Evolutionary conservation across 2,888 invertebrate genomes (phyloP), one percentile per base, ranked within the genome.

Genomic region (Macrophya alboannulata): DNA sequence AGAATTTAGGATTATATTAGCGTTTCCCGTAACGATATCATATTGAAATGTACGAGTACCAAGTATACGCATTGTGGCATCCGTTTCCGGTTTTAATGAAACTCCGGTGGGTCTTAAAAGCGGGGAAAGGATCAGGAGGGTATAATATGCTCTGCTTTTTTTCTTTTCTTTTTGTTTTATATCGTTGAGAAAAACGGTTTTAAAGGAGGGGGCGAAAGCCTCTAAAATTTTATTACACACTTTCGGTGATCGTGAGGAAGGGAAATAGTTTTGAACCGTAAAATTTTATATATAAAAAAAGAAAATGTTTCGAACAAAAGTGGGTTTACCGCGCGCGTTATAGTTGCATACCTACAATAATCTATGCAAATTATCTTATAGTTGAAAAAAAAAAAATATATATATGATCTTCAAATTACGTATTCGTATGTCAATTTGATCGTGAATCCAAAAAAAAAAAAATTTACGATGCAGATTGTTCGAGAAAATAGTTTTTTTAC

Each of bases 141-240:
- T 62, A 10, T 31, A 31, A 10, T 31, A 31, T 31, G 1, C 31
- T 31, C 31, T 31, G 1, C 3, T 31, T 31, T 31, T 62, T 62
- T 62, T 62, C 25, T n/a, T 62, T 62, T n/a, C 0, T 37, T 71
- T 37, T 15, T 40, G 37, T 25, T 71, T 71, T 40, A 40, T 71
- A 37, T n/a, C 71, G 71, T 40, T 71, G n/a, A 55, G 40, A 71
- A 71, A 71, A 71, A 17, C 71, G n/a, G 40, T 71, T 71, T 43
- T 71, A n/a, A 37, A 71, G 37, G 71, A n/a, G 40, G 17, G 31
- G 71, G 1, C 40, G 37, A 71, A 31, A 40, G 17, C 31, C 71
- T n/a, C 71, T 40, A 37, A 71, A 71, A 71, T 71, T 71, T 71
- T 40, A 71, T 37, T 71, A 43, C 10, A 40, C 40, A 71, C 40